Evolutionary conservation across 1,140 invertebrate species (phyloP).

Genomic region (Tetragnatha versicolor): DNA sequence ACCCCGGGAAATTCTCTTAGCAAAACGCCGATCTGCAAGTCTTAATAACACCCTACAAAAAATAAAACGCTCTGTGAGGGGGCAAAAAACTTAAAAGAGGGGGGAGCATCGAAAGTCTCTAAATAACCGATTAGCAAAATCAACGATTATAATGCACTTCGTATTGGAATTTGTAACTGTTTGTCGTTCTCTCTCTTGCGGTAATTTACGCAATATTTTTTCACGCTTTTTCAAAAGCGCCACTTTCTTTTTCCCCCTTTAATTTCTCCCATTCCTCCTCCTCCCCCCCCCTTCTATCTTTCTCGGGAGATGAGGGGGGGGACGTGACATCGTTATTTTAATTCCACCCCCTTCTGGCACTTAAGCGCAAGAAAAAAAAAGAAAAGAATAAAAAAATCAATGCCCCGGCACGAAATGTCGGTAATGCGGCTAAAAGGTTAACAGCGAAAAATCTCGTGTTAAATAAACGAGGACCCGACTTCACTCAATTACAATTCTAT

Average conservation of each 20-base stretch:
- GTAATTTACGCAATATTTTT: conserved; percentile 31
- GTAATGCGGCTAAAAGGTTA: conserved; percentile 55
- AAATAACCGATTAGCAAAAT: conserved; percentile 53
- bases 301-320: background rate
- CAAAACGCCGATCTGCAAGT: too few relatives aligned
- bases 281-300: background rate
- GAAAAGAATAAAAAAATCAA: conserved; percentile 35
- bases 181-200: background rate
- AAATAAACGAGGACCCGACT: conserved; percentile 51
- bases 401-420: conserved; percentile 38
- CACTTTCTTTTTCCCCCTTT: background rate
- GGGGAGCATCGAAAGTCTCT: conserved; percentile 29
- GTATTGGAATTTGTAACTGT: conserved; percentile 50
- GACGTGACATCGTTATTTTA: conserved; percentile 53
- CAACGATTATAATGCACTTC: conserved; percentile 52
- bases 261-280: background rate
- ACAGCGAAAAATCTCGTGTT: conserved; percentile 53
- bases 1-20: too few relatives aligned
- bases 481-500: conserved; percentile 55
- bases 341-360: conserved; percentile 24
- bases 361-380: conserved; percentile 2
- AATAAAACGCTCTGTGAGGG: too few relatives aligned
- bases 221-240: background rate
- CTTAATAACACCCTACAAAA: too few relatives aligned
- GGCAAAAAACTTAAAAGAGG: background rate